Evolutionary conservation across 2,888 invertebrate species (phyloP).

Genomic region (Sarcophaga caerulescens): DNA sequence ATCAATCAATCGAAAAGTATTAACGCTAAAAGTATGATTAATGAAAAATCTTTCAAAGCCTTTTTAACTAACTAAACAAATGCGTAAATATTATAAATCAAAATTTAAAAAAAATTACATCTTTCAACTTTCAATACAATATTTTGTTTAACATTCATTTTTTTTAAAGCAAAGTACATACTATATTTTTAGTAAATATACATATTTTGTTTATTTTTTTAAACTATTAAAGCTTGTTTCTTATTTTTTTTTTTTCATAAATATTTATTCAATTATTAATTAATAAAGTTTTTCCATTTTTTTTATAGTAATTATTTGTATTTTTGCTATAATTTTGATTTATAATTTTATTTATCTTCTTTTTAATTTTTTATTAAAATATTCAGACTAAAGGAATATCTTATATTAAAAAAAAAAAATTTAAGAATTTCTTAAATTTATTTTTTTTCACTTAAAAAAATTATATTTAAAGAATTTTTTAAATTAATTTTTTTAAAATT

Average conservation of each 20-base stretch:
- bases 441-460: too few relatives aligned
- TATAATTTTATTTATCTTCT: conserved; percentile 13
- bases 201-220: conserved; percentile 67
- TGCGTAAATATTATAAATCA: conserved; percentile 46
- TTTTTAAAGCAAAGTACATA: conserved; percentile 60
- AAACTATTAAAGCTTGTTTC: conserved; percentile 48
- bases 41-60: conserved; percentile 2
- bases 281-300: background rate
- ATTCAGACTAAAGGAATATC: background rate
- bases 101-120: conserved; percentile 5
- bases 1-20: conserved; percentile 7
- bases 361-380: background rate
- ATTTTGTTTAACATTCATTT: conserved; percentile 5
- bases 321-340: conserved; percentile 15
- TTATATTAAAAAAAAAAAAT: background rate
- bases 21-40: conserved; percentile 30
- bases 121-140: conserved; percentile 16
- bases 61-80: conserved; percentile 49
- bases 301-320: conserved; percentile 3
- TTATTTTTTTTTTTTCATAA: conserved; percentile 28
- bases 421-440: background rate
- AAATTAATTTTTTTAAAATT: background rate
- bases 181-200: conserved; percentile 67
- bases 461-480: background rate
- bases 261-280: background rate